These are phyloP conservation scores for Microcaecilia unicolor DNA, from an alignment of 2,797 vertebrate species.

Conservation along the genomic window DNA sequence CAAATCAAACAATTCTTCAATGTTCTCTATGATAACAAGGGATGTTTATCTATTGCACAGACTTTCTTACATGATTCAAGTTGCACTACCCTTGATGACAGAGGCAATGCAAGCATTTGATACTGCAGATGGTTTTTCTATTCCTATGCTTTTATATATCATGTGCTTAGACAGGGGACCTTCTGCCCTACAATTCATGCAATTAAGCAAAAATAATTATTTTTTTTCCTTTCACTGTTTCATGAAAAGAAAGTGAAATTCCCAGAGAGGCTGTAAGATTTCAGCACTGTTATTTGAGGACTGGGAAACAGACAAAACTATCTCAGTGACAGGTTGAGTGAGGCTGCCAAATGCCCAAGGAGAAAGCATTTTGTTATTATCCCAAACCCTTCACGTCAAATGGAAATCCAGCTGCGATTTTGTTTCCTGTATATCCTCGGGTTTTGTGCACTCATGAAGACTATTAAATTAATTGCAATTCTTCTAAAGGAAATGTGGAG, in stretches of 20 bases:
- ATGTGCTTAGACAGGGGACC: slow-evolving; percentile 16
- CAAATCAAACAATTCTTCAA: too few species aligned
- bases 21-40: too few species aligned
- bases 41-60: not conserved
- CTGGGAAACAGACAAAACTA: slow-evolving; percentile 37
- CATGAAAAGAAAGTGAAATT: slow-evolving; percentile 48
- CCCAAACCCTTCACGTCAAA: slow-evolving; percentile 8
- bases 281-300: slow-evolving; percentile 39
- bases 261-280: slow-evolving; percentile 55
- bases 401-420: slow-evolving; percentile 19
- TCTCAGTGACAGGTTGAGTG: slow-evolving; percentile 39
- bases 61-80: not conserved
- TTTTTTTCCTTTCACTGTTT: slow-evolving; percentile 40
- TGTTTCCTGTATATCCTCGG: slow-evolving; percentile 13
- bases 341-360: slow-evolving; percentile 10
- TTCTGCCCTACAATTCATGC: slow-evolving; percentile 22
- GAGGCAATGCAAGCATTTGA: not conserved
- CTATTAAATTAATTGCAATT: too few species aligned
- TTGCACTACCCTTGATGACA: not conserved
- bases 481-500: too few species aligned
- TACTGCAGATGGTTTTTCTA: not conserved
- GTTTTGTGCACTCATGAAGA: slow-evolving; percentile 11
- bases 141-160: not conserved
- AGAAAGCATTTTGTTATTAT: slow-evolving; percentile 30
- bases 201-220: slow-evolving; percentile 39